These are phyloP conservation scores for Dromas ardeola DNA, from an alignment of 2,113 vertebrate species.

Conservation along the genomic window DNA sequence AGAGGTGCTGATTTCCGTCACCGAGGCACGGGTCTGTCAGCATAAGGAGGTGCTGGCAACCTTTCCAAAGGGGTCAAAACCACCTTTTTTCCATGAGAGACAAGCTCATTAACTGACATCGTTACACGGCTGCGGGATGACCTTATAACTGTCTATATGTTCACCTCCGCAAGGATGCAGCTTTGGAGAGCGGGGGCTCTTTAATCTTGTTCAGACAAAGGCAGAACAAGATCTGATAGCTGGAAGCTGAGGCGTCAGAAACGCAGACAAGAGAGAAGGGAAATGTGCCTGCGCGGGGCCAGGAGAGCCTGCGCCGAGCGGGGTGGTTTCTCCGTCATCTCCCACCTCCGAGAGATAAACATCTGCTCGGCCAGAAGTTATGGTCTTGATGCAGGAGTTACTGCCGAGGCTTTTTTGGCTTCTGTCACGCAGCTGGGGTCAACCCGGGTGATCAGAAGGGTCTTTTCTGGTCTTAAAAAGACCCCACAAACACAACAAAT, in stretches of 20 bases:
- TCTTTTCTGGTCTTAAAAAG: background rate
- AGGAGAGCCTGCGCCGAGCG: background rate
- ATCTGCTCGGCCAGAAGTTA: background rate
- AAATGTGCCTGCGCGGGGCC: background rate
- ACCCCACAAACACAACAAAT: background rate
- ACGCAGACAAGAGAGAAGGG: background rate
- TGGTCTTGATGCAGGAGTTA: background rate
- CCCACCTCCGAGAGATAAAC: background rate
- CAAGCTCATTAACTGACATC: constrained; percentile 14
- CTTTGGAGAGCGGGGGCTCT: background rate
- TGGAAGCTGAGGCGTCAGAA: background rate
- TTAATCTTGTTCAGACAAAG: constrained; percentile 44
- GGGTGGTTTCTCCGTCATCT: background rate
- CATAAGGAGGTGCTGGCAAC: background rate
- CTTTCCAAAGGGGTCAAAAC: background rate
- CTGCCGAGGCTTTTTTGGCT: background rate
- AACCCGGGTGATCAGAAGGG: background rate
- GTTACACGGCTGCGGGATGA: background rate
- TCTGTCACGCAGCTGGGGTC: accelerated
- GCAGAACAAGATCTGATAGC: background rate
- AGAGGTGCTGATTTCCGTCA: accelerated
- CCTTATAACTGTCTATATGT: background rate
- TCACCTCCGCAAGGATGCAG: background rate
- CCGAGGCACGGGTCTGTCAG: background rate
- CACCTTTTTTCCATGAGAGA: background rate